Evolutionary conservation across 1,140 invertebrate genomes (phyloP), one percentile per base, ranked within the genome.

Genomic region (Philaenus spumarius): DNA sequence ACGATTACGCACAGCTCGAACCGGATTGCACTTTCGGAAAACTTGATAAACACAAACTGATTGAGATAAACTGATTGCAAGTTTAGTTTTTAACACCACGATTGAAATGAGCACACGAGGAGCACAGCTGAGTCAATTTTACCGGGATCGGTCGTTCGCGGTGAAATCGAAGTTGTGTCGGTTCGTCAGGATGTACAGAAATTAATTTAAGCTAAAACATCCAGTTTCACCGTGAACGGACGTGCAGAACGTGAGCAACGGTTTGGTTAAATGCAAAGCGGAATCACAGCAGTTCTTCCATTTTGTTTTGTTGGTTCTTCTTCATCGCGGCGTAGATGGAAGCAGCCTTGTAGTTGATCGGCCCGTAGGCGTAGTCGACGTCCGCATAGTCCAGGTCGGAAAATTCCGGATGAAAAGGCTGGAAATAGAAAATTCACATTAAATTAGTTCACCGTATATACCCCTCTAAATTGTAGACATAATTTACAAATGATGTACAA

Each of bases 321-420:
- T 55, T 52, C 57, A 59, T 23, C 34, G 55, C 61, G 45, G 65
- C 64, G 53, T 72, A 73, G 64, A 90, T 82, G 23, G 89, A 92
- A 40, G 89, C 89, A 59, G 84, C 84, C 72, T 93, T 93, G 77
- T 93, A 93, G 74, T 92, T 89, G 68, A 93, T 92, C 30, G 90
- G 90, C 58, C 90, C 90, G 73, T 92, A 92, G 60, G 84, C 85
- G 74, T 90, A 86, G 71, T 93, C 90, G 61, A 90, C 85, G 75
- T 94, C 90, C 39, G 90, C 90, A 74, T 93, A 93, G 69, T 90
- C 87, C 70, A 93, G 78, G 59, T 77, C 90, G 69, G 86, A 82
- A 67, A 82, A 82, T 66, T 85, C 82, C 50, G 83, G 82, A 68
- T 78, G 77, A 71, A 79, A 83, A 75, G 86, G 80, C 81, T 83